Evolutionary conservation across 2,113 vertebrate species (phyloP), one percentile per base, ranked within the genome.

Genomic region (Triplophysa rosa): DNA sequence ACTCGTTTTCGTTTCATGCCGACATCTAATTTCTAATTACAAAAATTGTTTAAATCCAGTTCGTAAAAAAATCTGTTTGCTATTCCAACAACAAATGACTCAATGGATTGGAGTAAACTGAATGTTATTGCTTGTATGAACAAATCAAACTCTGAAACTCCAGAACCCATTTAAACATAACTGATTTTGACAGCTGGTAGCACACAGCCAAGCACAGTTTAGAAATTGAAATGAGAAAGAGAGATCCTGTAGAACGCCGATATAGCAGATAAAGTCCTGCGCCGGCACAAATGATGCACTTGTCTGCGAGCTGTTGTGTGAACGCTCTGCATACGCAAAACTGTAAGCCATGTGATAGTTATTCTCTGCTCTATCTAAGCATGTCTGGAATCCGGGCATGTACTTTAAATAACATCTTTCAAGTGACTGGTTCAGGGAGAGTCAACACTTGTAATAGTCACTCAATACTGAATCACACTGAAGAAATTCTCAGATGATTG

Each of bases 381-480:
- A 65, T 64, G 73, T 19, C 10, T 76, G 73, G 73, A 76, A 76
- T 76, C 45, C 4, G n/a, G 73, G 61, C 73, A 65, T 76, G 73
- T 17, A 52, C 73, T 76, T 76, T 76, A 76, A 76, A 76, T 76
- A 77, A 77, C 74, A 77, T 77, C 62, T 77, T 77, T 65, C 42
- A 76, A 76, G 61, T 33, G 73, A 76, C 61, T 76, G 61, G 52
- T 54, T 19, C 61, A 7, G 42, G 61, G 11, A 64, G 73, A 76
- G 73, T 63, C 73, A 37, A 76, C 62, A 66, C 42, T 76, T 64
- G 73, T 65, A 76, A 64, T 76, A 65, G 73, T 49, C 73, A 52
- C 61, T 76, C 73, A 77, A 49, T 76, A 76, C 23, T 65, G 73
- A 76, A 63, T 76, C 61, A 52, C 45, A n/a, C 5, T 14, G 40